Evolutionary conservation across 1,140 invertebrate genomes (phyloP), one percentile per base, ranked within the genome.

Genomic region (Dreissena rostriformis): DNA sequence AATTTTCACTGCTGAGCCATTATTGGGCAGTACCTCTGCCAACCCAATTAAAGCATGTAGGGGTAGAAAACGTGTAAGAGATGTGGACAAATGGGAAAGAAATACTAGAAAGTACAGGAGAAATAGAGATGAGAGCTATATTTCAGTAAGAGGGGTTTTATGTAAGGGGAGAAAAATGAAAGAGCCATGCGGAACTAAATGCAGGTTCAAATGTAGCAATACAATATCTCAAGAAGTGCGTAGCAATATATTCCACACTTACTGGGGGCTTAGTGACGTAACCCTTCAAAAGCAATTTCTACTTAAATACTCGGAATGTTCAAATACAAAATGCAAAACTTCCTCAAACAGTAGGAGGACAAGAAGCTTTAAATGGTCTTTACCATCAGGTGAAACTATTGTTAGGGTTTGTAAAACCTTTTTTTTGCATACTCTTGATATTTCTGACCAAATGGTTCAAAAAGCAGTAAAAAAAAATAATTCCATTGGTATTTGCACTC

Each of bases 381-480:
- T 75, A 19, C 72, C 72, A 24, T 28, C 5, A 24, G 52, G 63
- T 75, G 72, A 39, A 61, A 61, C 19, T 17, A 26, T 19, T 14
- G 15, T 17, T 28, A 55, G 29, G 26, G 67, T 80, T 57, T 80
- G 77, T 71, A 77, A 77, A 51, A 77, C 57, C 29, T 77, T 77
- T 77, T 76, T 77, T 22, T 53, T 78, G 8, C 29, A 66, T 53
- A 68, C 74, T 66, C 52, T 77, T 28, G 57, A 65, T 24, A 77
- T 77, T n/a, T 55, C 74, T n/a, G 28, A 29, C 10, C 57, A 77
- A 66, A 77, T 49, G n/a, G 24, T 77, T 6, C 26, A 77, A 49
- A 77, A 57, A 66, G 74, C 74, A 19, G 17, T 65, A 19, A 66
- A 52, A 61, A 76, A 76, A 52, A 63, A 57, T 51, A n/a, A 11